These are phyloP conservation scores for Phoebastria nigripes DNA, from an alignment of 2,797 vertebrate genomes.

Conservation along the genomic window DNA sequence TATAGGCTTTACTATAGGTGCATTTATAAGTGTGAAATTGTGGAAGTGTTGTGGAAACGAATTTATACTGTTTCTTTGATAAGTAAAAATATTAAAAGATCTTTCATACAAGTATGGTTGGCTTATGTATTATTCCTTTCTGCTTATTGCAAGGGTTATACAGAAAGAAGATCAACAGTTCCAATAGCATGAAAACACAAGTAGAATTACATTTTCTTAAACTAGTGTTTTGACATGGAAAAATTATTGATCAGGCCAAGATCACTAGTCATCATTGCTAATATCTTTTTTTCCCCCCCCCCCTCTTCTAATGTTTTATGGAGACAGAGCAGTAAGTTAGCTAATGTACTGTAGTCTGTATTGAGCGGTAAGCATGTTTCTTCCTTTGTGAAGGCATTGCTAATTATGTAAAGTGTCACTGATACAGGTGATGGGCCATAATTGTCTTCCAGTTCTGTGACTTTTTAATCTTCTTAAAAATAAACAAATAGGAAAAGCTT, in stretches of 20 bases:
- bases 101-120: neutral
- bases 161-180: neutral
- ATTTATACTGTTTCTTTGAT: neutral
- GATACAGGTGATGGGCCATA: neutral
- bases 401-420: neutral
- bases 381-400: neutral
- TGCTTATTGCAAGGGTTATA: neutral
- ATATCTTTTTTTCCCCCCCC: neutral
- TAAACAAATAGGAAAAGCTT: neutral
- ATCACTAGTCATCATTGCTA: neutral
- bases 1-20: neutral
- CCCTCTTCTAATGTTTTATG: neutral
- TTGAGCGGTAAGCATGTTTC: neutral
- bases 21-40: neutral
- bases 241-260: neutral
- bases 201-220: neutral
- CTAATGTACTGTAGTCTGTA: neutral
- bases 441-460: neutral
- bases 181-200: neutral
- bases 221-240: neutral
- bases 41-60: neutral
- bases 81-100: neutral
- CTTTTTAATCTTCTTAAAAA: neutral
- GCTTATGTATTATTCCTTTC: neutral
- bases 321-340: neutral